Base-by-base conservation (phyloP, 2,797 vertebrate species). In the Malacoctenus gilli region DNA sequence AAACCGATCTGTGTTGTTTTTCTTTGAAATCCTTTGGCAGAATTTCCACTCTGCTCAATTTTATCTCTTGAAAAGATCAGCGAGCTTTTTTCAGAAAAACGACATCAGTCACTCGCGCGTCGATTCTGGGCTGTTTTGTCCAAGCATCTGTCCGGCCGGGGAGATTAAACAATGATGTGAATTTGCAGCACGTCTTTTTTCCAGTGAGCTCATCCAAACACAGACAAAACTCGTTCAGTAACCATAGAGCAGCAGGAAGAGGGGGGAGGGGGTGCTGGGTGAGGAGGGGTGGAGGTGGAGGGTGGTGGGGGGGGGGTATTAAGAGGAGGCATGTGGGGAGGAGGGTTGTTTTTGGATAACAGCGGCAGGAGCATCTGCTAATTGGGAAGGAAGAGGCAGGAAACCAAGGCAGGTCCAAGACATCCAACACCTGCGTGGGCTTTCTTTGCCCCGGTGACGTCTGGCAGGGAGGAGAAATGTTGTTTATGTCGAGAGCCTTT, bases 131-230 rank as follows among this genome's bases (percentile, higher is more conserved):
- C 52, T 62, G 62, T 49, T 60, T 25, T 21, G 19, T 50, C 46
- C 50, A 61, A 62, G 44, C 53, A 53, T 68, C 47, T 16, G 41
- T 65, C 60, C 21, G 22, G 13, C 38, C 10, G 21, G 28, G 53
- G 38, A 50, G 50, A 67, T 47, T 42, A 66, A 72, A 68, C 9
- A 42, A 72, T 12, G 2, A 14, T 4, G 50, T 39, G 28, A 19
- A 61, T 50, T 34, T 48, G 49, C 13, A 15, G 38, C 52, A 15
- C 53, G 50, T 80, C 58, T 4, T 77, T 82, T n/a, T 57, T 44
- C 42, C 40, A 35, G 6, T 77, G 75, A 86, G 62, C 72, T 84
- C 70, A 82, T 75, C 57, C 47, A 78, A 72, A 85, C 69, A 68
- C 65, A 61, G 54, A 57, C 57, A 13, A 32, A 69, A 55, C 52